These are phyloP conservation scores for Amphiura filiformis DNA, from an alignment of 35 echinoderm and acorn worm species.

Conservation along the genomic window DNA sequence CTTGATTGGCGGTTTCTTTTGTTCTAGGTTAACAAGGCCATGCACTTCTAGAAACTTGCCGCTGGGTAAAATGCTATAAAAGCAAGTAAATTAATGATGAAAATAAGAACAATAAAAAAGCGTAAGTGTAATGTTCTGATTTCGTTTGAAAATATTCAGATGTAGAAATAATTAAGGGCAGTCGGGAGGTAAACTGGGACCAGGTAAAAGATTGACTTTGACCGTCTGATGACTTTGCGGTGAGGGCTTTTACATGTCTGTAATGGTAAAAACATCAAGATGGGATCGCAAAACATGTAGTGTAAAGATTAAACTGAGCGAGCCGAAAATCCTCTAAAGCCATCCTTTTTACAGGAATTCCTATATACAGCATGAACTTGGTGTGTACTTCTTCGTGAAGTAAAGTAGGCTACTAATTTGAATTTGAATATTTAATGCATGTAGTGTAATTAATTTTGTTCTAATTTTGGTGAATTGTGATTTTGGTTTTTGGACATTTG, in stretches of 20 bases:
- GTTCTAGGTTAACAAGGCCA: not conserved
- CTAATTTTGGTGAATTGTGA: too few species aligned
- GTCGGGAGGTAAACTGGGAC: not conserved
- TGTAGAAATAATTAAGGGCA: not conserved
- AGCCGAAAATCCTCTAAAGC: too few species aligned
- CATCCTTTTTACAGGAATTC: too few species aligned
- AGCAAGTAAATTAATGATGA: not conserved
- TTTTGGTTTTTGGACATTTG: too few species aligned
- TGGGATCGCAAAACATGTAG: not conserved
- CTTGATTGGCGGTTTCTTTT: slow-evolving; percentile 6
- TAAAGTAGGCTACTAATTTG: too few species aligned
- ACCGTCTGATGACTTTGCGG: not conserved
- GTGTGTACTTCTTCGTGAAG: too few species aligned
- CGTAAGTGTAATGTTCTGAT: not conserved
- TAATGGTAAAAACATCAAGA: not conserved
- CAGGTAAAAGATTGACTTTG: slow-evolving; percentile 2
- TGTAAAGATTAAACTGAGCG: too few species aligned
- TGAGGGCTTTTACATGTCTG: too few species aligned
- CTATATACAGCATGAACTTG: too few species aligned
- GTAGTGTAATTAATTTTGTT: too few species aligned
- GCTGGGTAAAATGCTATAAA: not conserved
- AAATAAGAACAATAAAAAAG: not conserved
- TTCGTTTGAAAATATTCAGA: not conserved
- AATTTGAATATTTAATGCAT: too few species aligned
- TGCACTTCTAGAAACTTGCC: not conserved